A percentile compares a stretch with the other conserved stretches of the same genome.
Evolutionary conservation across 1,140 invertebrate genomes (phyloP).

Genomic region (Araneus ventricosus): DNA sequence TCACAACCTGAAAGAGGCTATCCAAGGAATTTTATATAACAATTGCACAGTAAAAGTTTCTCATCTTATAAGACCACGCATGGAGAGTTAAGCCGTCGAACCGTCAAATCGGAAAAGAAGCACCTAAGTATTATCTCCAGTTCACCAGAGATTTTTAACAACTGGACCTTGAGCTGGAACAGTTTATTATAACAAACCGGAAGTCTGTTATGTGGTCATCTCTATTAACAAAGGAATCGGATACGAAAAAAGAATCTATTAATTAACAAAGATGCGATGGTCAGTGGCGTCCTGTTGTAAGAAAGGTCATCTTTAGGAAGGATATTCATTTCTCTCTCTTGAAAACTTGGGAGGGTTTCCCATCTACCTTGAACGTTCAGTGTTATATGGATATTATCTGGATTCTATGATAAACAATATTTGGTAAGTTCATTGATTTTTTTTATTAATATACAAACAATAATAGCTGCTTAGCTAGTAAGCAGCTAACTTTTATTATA

Average conservation of each 20-base stretch:
- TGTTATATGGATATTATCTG: neutral
- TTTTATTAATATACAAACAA: neutral
- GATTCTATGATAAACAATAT: neutral
- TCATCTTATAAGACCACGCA: constrained; percentile 43
- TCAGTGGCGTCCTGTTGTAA: constrained; percentile 38
- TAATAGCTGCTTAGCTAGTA: too few species aligned
- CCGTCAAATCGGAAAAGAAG: constrained; percentile 43
- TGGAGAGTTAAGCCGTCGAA: constrained; percentile 61
- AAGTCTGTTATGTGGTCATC: constrained; percentile 61
- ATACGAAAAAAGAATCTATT: constrained; percentile 60
- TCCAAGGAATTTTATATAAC: constrained; percentile 13
- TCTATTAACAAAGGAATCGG: constrained; percentile 58
- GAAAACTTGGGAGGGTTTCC: neutral
- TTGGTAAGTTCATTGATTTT: neutral
- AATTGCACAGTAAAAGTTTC: constrained; percentile 48
- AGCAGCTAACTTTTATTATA: too few species aligned
- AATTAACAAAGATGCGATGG: constrained; percentile 66
- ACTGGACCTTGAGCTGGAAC: constrained; percentile 62
- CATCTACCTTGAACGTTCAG: neutral
- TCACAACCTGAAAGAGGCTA: neutral
- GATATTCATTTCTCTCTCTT: neutral
- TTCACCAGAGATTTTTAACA: constrained; percentile 72
- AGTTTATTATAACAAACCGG: constrained; percentile 59
- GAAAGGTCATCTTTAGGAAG: constrained; percentile 50
- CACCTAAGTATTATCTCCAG: constrained; percentile 56